Evolutionary conservation across 2,888 invertebrate genomes (phyloP).

Genomic region (Proisotoma minuta): DNA sequence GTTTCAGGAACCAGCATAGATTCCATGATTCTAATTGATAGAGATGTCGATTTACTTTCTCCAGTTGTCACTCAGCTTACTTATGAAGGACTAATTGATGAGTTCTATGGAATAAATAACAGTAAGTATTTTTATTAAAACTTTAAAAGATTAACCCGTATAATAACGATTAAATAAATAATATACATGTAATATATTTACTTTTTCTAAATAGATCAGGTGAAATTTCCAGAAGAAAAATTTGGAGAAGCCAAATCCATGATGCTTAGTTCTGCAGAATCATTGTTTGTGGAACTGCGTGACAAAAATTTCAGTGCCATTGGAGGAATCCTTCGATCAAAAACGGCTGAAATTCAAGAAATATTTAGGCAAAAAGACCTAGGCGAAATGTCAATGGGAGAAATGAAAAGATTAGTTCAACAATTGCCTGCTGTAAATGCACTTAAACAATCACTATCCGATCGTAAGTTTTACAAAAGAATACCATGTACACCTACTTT

Average conservation of each 20-base stretch:
- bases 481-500: too few relatives aligned
- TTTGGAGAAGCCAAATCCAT: slow-evolving; percentile 71
- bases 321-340: slow-evolving; percentile 75
- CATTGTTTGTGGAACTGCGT: slow-evolving; percentile 79
- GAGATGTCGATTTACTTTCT: slow-evolving; percentile 84
- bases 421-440: slow-evolving; percentile 80
- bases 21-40: slow-evolving; percentile 81
- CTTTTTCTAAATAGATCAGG: slow-evolving; percentile 58
- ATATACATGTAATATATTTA: too few relatives aligned
- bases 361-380: slow-evolving; percentile 74
- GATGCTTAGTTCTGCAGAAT: slow-evolving; percentile 82
- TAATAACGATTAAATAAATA: neutral
- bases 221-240: slow-evolving; percentile 77
- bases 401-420: slow-evolving; percentile 89
- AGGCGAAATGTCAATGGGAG: slow-evolving; percentile 79
- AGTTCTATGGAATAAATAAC: slow-evolving; percentile 79
- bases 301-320: slow-evolving; percentile 91
- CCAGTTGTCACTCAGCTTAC: slow-evolving; percentile 91
- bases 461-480: slow-evolving; percentile 54
- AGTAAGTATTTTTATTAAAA: slow-evolving; percentile 51
- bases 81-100: slow-evolving; percentile 95
- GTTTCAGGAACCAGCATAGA: slow-evolving; percentile 65
- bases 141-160: neutral
- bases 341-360: slow-evolving; percentile 77
- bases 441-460: slow-evolving; percentile 77